Percentiles rank a stretch among this genome's conserved stretches.
These are phyloP conservation scores for Coluber constrictor DNA, from an alignment of 2,797 vertebrate species.

Conservation along the genomic window DNA sequence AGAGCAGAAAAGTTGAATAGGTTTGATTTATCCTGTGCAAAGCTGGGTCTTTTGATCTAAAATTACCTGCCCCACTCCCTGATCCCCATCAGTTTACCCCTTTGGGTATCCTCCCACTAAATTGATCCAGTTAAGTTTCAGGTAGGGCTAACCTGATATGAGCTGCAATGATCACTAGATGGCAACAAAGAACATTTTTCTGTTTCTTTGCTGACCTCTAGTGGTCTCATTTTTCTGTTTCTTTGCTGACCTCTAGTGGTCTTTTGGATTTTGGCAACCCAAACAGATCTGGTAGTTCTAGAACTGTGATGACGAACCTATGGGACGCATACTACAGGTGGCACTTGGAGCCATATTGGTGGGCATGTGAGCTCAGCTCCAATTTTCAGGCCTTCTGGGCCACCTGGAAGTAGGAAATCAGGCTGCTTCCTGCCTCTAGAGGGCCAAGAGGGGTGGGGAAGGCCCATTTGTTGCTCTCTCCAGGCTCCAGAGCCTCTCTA, in stretches of 20 bases:
- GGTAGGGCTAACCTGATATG: background rate
- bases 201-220: background rate
- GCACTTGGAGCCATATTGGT: too few species aligned
- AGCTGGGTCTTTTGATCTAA: background rate
- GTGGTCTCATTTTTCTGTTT: background rate
- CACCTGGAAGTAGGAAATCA: too few species aligned
- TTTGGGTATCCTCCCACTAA: background rate
- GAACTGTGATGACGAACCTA: background rate
- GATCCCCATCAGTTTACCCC: background rate
- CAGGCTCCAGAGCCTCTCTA: too few species aligned
- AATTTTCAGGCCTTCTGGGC: too few species aligned
- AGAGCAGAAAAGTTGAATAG: background rate
- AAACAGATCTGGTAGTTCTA: background rate
- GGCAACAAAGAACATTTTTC: background rate
- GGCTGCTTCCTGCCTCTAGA: too few species aligned
- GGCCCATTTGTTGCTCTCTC: too few species aligned
- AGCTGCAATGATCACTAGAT: background rate
- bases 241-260: background rate
- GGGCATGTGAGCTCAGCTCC: too few species aligned
- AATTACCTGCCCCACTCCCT: accelerated
- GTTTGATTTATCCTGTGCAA: background rate
- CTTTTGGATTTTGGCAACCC: background rate
- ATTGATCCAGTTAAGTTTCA: background rate
- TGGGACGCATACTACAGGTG: too few species aligned
- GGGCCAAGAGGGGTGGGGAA: too few species aligned